Percentiles rank a stretch among this genome's conserved stretches.
Evolutionary conservation across 2,797 vertebrate species (phyloP).

Genomic region (Sebastes nivosus): DNA sequence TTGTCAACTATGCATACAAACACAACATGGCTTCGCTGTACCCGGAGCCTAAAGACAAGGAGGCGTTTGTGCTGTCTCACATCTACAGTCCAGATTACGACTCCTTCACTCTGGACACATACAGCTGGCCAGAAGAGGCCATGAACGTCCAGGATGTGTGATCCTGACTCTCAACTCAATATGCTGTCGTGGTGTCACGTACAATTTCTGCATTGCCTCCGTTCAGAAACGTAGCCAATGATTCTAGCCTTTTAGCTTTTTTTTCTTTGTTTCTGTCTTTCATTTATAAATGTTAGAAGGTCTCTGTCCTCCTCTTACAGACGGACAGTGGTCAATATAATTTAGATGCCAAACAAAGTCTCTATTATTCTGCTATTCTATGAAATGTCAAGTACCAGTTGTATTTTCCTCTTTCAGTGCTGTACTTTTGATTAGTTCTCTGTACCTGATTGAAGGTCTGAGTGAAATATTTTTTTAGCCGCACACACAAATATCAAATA

Average conservation of each 20-base stretch:
- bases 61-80: slow-evolving; percentile 90
- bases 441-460: background rate
- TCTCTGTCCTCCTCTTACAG: background rate
- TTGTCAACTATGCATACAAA: slow-evolving; percentile 92
- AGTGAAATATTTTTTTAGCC: background rate
- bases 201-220: slow-evolving; percentile 19
- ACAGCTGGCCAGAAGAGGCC: slow-evolving; percentile 91
- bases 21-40: slow-evolving; percentile 90
- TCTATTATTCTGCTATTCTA: background rate
- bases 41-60: slow-evolving; percentile 96
- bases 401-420: background rate
- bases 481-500: slow-evolving; percentile 9
- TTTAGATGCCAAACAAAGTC: background rate
- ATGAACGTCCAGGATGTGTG: slow-evolving; percentile 91
- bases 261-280: background rate
- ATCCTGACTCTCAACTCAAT: slow-evolving; percentile 13
- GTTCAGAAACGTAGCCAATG: background rate
- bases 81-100: slow-evolving; percentile 95
- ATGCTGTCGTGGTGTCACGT: background rate
- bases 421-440: background rate
- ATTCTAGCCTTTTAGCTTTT: background rate
- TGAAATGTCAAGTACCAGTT: background rate
- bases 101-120: slow-evolving; percentile 90
- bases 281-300: slow-evolving; percentile 1
- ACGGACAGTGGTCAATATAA: background rate